phyloP scores from a whole-genome alignment of 2,113 vertebrate genomes.

The Pseudorectes ferrugineus region DNA sequence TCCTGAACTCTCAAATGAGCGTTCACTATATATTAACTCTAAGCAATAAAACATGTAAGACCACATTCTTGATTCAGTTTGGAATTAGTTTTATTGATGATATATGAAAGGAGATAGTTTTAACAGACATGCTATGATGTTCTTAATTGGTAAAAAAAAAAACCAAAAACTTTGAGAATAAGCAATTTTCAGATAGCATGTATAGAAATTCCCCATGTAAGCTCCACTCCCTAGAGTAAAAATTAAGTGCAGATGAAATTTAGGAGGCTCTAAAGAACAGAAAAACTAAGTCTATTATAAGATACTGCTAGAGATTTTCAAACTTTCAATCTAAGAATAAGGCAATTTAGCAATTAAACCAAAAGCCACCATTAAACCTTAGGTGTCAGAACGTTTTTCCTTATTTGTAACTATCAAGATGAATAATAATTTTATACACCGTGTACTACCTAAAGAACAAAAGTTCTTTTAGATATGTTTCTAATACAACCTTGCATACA shows the following conservation, averaged over 20 bases:
- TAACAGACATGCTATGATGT: background rate
- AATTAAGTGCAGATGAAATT: background rate
- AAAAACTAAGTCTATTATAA: background rate
- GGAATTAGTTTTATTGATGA: background rate
- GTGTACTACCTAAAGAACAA: background rate
- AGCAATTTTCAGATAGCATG: background rate
- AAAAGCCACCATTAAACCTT: background rate
- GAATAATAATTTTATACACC: background rate
- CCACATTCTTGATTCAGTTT: background rate
- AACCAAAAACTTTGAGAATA: background rate
- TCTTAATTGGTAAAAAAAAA: background rate
- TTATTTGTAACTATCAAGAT: background rate
- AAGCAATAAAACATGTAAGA: conserved; percentile 11
- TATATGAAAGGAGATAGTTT: background rate
- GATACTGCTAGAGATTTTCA: background rate
- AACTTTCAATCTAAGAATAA: background rate
- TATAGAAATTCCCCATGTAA: background rate
- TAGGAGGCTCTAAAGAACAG: background rate
- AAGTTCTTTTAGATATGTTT: background rate
- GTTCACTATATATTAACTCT: background rate
- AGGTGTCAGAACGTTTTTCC: background rate
- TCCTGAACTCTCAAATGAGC: background rate
- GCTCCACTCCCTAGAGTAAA: background rate
- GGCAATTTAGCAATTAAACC: conserved; percentile 18
- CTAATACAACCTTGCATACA: background rate